Base-by-base conservation (phyloP, 2,888 invertebrate genomes). In the Limnephilus lunatus region DNA sequence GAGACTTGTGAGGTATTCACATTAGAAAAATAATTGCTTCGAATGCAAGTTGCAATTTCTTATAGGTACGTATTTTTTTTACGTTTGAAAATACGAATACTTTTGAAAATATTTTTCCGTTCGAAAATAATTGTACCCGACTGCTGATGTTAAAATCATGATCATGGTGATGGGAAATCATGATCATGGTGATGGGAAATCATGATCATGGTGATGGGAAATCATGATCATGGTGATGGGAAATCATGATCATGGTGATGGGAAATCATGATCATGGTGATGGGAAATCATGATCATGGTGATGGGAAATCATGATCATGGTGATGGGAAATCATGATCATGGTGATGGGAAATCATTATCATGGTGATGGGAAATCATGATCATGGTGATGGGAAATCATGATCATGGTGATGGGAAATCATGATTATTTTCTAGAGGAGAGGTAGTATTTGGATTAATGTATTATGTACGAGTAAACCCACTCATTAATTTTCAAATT, bases 401-500 rank as follows among this genome's bases (percentile, higher is more conserved):
- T n/a, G n/a, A n/a, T 19, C 19, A 68, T 68, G 68, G 25, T 68
- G 25, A 68, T 68, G 68, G 68, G 7, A 68, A 19, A 25, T 68
- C 7, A 68, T 19, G 68, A 68, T 68, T 53, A 53, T 53, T 53
- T 53, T 0, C 15, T 53, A 68, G 68, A 68, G 68, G 68, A 19
- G 19, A 19, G 4, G 5, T 25, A 68, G 25, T n/a, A 68, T n/a
- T 53, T n/a, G 2, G 68, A 68, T 68, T 25, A 68, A n/a, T n/a
- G n/a, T n/a, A n/a, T 68, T 68, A 68, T 68, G 9, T 2, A 68
- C 25, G 68, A n/a, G 15, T 14, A 15, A 48, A 25, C 68, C n/a
- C 7, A 25, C 35, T 3, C 48, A 86, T 86, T 86, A 48, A n/a
- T 86, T 44, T 86, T 86, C 35, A 85, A 39, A 85, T 85, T 85